These are phyloP conservation scores for Heliconius hewitsoni DNA, from an alignment of 1,140 invertebrate genomes.

Conservation along the genomic window DNA sequence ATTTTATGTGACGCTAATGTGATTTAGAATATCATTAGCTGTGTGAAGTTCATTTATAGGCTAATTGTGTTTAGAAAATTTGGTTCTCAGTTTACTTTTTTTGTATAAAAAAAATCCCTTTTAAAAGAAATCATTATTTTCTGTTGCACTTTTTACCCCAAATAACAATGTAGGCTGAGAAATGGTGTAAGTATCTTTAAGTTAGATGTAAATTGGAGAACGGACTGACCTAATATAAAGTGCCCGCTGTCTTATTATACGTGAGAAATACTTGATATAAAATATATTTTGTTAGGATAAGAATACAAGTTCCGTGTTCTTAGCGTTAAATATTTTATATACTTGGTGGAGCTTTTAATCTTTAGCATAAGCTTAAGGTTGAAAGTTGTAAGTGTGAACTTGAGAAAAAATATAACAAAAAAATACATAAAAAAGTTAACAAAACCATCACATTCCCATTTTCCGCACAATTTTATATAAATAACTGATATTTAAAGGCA, in stretches of 20 bases:
- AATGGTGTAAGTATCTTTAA: too few relatives aligned
- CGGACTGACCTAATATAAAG: too few relatives aligned
- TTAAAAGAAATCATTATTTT: too few relatives aligned
- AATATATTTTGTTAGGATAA: too few relatives aligned
- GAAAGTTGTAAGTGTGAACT: not conserved
- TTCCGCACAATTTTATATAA: not conserved
- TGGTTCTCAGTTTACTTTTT: not conserved
- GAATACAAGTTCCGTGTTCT: too few relatives aligned
- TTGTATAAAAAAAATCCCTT: too few relatives aligned
- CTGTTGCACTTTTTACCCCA: too few relatives aligned
- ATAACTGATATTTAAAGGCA: conserved; percentile 8
- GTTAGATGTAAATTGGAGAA: too few relatives aligned
- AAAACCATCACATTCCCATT: not conserved
- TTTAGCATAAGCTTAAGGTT: not conserved
- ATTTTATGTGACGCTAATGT: conserved; percentile 22
- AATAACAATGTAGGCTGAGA: too few relatives aligned
- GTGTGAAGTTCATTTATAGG: not conserved
- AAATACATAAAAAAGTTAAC: not conserved
- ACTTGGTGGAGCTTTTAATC: not conserved
- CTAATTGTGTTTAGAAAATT: not conserved
- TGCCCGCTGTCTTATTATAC: too few relatives aligned
- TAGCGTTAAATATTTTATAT: too few relatives aligned
- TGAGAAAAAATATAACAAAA: not conserved
- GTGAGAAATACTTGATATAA: too few relatives aligned
- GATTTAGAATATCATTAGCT: conserved; percentile 19